phyloP scores from a whole-genome alignment of 2,888 invertebrate species.

The Monoplex corrugatus region DNA sequence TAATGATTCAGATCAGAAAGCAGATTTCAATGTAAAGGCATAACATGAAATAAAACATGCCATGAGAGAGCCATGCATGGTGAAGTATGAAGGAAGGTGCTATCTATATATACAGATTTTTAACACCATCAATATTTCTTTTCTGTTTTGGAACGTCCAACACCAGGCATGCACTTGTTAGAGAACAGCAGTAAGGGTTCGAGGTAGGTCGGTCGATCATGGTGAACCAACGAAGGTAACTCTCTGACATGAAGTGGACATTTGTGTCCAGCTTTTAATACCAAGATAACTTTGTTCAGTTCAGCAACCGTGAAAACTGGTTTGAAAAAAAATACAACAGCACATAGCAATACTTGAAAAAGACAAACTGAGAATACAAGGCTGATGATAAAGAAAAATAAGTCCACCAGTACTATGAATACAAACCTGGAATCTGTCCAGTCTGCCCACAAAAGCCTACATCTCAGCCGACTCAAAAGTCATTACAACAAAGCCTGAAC shows the following conservation, averaged over 20 bases:
- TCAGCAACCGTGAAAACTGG: not conserved
- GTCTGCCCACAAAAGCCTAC: too few species aligned
- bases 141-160: slow-evolving; percentile 15
- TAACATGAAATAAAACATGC: not conserved
- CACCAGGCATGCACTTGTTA: slow-evolving; percentile 39
- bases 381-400: not conserved
- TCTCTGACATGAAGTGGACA: not conserved
- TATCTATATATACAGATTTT: slow-evolving; percentile 39
- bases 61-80: slow-evolving; percentile 19
- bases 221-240: slow-evolving; percentile 26
- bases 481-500: too few species aligned
- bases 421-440: not conserved
- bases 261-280: not conserved
- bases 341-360: not conserved
- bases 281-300: not conserved
- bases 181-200: slow-evolving; percentile 43
- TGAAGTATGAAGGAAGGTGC: slow-evolving; percentile 35
- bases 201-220: slow-evolving; percentile 41
- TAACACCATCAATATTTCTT: not conserved
- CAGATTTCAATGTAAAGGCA: not conserved
- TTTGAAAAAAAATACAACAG: not conserved
- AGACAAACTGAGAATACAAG: not conserved
- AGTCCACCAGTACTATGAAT: not conserved
- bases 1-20: slow-evolving; percentile 7
- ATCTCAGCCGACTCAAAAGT: too few species aligned